Percentiles rank a stretch among this genome's conserved stretches.
Evolutionary conservation across 2,888 invertebrate species (phyloP).

Genomic region (Pollenia griseotomentosa): DNA sequence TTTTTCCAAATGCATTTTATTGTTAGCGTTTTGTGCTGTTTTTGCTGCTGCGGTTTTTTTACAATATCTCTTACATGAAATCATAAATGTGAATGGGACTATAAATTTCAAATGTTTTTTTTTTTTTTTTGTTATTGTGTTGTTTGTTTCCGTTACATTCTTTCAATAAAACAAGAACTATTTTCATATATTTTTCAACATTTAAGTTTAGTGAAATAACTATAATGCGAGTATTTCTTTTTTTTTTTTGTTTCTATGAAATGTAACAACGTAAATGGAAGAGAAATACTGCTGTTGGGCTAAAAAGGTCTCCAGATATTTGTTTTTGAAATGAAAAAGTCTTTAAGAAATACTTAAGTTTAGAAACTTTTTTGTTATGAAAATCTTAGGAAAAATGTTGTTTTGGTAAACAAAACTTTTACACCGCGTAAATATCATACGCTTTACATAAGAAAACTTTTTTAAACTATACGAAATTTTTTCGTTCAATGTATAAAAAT

Average conservation of each 20-base stretch:
- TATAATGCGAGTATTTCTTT: not conserved
- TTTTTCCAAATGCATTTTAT: slow-evolving; percentile 16
- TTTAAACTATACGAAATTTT: too few species aligned
- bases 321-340: not conserved
- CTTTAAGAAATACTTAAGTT: too few species aligned
- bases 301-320: not conserved
- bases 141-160: slow-evolving; percentile 13
- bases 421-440: too few species aligned
- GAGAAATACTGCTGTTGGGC: not conserved
- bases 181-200: slow-evolving; percentile 10
- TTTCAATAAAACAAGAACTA: not conserved
- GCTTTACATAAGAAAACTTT: too few species aligned
- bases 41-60: not conserved
- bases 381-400: too few species aligned
- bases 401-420: too few species aligned
- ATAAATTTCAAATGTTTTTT: slow-evolving; percentile 40
- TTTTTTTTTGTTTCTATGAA: not conserved
- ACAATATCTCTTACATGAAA: not conserved
- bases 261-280: not conserved
- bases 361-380: too few species aligned
- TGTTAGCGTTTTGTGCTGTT: not conserved
- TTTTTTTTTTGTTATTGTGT: not conserved
- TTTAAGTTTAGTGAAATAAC: not conserved
- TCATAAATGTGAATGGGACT: slow-evolving; percentile 43
- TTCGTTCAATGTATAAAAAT: too few species aligned